phyloP scores from a whole-genome alignment of 2,797 vertebrate species.

The Sebastes goodei region DNA sequence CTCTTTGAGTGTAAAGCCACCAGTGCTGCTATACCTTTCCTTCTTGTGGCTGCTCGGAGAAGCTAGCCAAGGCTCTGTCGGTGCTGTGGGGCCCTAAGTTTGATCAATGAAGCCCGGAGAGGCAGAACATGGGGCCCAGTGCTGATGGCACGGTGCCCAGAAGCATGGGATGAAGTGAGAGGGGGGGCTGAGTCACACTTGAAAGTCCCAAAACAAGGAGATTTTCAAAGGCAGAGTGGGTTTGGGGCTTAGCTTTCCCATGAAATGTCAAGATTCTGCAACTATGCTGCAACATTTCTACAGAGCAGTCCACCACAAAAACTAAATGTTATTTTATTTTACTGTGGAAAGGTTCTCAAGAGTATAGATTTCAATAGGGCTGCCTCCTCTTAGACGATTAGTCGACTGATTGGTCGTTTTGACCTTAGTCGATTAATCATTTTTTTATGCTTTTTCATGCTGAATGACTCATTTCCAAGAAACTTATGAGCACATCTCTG shows the following conservation, averaged over 20 bases:
- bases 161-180: slow-evolving; percentile 41
- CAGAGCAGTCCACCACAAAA: not conserved
- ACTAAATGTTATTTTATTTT: not conserved
- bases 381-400: fast-evolving
- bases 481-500: too few relatives aligned
- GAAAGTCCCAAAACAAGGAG: slow-evolving; percentile 50
- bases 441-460: too few relatives aligned
- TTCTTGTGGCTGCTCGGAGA: slow-evolving; percentile 4
- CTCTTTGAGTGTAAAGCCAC: not conserved
- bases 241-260: slow-evolving; percentile 28
- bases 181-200: slow-evolving; percentile 44
- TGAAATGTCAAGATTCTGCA: slow-evolving; percentile 29
- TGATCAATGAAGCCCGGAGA: slow-evolving; percentile 69
- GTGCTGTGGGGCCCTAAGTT: slow-evolving; percentile 45
- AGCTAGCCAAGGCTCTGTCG: slow-evolving; percentile 38
- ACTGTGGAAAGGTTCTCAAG: not conserved
- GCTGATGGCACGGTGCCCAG: slow-evolving; percentile 68
- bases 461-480: too few relatives aligned
- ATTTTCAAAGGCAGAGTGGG: slow-evolving; percentile 41
- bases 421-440: too few relatives aligned
- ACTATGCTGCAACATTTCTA: not conserved
- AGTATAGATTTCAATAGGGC: not conserved
- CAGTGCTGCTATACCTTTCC: not conserved
- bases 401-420: too few relatives aligned
- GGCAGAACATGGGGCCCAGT: slow-evolving; percentile 53